phyloP scores from a whole-genome alignment of 2,888 invertebrate species.

The Eugnorisma glareosa region DNA sequence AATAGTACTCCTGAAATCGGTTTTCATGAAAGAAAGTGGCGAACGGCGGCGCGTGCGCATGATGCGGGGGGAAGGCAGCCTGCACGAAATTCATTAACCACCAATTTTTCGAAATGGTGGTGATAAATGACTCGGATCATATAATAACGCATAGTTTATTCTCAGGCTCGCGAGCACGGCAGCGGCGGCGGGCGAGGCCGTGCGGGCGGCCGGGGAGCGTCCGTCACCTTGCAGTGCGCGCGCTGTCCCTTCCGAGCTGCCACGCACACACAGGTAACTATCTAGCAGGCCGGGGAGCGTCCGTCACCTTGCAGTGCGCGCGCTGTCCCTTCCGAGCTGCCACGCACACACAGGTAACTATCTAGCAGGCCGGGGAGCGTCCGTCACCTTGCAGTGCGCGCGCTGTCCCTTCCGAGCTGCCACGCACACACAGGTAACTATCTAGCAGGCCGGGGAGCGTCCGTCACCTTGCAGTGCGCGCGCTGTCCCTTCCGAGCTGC shows the following conservation, averaged over 20 bases:
- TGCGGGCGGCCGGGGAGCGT: slow-evolving; percentile 58
- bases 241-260: slow-evolving; percentile 80
- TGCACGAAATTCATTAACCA: no score
- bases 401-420: slow-evolving; percentile 80
- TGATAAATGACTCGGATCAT: no score
- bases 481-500: slow-evolving; percentile 80
- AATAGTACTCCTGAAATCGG: no score
- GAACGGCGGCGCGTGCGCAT: no score
- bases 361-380: slow-evolving; percentile 57
- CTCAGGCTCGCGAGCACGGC: slow-evolving; percentile 76
- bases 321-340: slow-evolving; percentile 80
- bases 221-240: slow-evolving; percentile 80
- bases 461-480: slow-evolving; percentile 80
- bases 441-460: slow-evolving; percentile 57
- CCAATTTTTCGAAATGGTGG: no score
- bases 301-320: slow-evolving; percentile 80
- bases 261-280: slow-evolving; percentile 79
- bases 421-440: slow-evolving; percentile 79
- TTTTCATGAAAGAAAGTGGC: no score
- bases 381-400: slow-evolving; percentile 80
- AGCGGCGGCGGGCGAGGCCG: slow-evolving; percentile 47
- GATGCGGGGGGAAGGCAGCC: no score
- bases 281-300: slow-evolving; percentile 57
- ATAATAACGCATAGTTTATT: no score
- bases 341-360: slow-evolving; percentile 79